Percentiles rank a stretch among this genome's conserved stretches.
These are phyloP conservation scores for Chelidonichthys spinosus DNA, from an alignment of 2,797 vertebrate species.

Conservation along the genomic window DNA sequence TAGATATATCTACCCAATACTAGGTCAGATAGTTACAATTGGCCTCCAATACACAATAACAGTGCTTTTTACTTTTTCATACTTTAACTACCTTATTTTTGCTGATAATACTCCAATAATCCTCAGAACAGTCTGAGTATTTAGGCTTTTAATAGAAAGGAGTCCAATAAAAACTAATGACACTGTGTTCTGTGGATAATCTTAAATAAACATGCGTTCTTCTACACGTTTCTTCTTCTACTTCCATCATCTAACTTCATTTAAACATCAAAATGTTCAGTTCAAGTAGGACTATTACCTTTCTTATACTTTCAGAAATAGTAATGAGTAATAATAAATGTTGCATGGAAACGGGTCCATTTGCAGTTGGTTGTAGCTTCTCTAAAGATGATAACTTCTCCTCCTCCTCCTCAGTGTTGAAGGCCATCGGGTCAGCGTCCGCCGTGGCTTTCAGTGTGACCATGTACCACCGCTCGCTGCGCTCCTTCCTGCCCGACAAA, in stretches of 20 bases:
- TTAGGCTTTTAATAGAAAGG: background rate
- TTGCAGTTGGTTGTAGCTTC: background rate
- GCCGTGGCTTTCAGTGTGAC: slow-evolving; percentile 85
- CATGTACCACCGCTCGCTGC: slow-evolving; percentile 89
- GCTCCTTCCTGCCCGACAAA: slow-evolving; percentile 84
- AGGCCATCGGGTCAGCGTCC: slow-evolving; percentile 78
- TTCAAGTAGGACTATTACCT: too few relatives aligned
- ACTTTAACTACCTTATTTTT: background rate
- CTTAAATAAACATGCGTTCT: too few relatives aligned
- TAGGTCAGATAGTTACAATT: too few relatives aligned
- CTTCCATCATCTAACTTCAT: too few relatives aligned
- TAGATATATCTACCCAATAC: too few relatives aligned
- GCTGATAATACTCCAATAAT: background rate
- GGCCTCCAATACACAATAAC: too few relatives aligned
- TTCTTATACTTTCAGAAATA: too few relatives aligned
- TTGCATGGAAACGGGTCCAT: background rate
- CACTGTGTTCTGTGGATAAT: too few relatives aligned
- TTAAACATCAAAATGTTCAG: too few relatives aligned
- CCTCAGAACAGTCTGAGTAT: background rate
- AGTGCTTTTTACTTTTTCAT: background rate
- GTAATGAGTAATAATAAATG: too few relatives aligned
- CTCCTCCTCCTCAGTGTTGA: slow-evolving; percentile 83
- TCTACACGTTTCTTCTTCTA: too few relatives aligned
- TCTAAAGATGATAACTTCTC: background rate
- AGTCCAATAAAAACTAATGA: too few relatives aligned